These are phyloP conservation scores for Agrochola litura DNA, from an alignment of 2,888 invertebrate genomes.

Conservation along the genomic window DNA sequence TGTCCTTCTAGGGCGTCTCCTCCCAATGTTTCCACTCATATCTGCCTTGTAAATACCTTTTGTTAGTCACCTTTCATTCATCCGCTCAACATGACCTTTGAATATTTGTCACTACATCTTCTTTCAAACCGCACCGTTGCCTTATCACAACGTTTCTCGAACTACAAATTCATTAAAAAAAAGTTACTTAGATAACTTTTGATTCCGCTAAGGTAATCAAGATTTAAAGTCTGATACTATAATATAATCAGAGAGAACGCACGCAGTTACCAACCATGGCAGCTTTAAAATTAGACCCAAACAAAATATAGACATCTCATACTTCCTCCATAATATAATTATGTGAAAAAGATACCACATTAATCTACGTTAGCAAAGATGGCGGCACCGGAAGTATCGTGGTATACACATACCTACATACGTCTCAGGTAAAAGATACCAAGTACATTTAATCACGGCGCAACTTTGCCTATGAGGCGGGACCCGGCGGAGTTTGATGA, in stretches of 20 bases:
- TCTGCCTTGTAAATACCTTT: too few relatives aligned
- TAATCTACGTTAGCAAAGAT: slow-evolving; percentile 41
- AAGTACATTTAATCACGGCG: slow-evolving; percentile 69
- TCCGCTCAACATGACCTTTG: too few relatives aligned
- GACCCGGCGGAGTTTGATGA: slow-evolving; percentile 67
- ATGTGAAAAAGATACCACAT: slow-evolving; percentile 40
- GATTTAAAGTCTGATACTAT: too few relatives aligned
- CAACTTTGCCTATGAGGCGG: slow-evolving; percentile 63
- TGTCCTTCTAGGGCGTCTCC: too few relatives aligned
- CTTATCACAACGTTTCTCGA: too few relatives aligned
- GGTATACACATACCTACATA: background rate
- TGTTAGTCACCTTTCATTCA: too few relatives aligned
- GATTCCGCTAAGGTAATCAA: too few relatives aligned
- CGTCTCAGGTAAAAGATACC: slow-evolving; percentile 50
- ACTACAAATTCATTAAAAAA: too few relatives aligned
- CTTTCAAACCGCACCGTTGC: too few relatives aligned
- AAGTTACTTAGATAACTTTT: too few relatives aligned
- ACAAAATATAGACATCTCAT: background rate
- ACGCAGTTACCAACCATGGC: background rate
- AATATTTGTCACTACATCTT: too few relatives aligned
- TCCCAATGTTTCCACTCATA: too few relatives aligned
- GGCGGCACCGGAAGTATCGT: slow-evolving; percentile 17
- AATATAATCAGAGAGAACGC: background rate
- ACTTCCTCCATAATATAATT: slow-evolving; percentile 33
- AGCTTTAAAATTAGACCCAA: slow-evolving; percentile 2